A percentile compares a stretch with the other conserved stretches of the same genome.
Evolutionary conservation across 2,888 invertebrate genomes (phyloP).

Genomic region (Axea sp.): DNA sequence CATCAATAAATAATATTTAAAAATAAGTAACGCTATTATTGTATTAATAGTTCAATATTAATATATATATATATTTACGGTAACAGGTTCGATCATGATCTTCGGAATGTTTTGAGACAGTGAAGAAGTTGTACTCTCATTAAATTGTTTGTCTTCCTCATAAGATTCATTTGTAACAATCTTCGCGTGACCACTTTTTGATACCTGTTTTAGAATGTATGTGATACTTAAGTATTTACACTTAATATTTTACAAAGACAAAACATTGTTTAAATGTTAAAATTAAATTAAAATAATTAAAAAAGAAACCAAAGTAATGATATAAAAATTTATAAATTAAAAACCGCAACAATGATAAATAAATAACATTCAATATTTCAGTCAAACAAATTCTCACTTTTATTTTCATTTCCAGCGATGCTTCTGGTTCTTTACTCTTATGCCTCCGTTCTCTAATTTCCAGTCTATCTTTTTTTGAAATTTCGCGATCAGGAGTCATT

Average conservation of each 20-base stretch:
- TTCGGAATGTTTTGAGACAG: slow-evolving; percentile 65
- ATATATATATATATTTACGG: slow-evolving; percentile 35
- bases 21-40: too few relatives aligned
- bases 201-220: slow-evolving; percentile 64
- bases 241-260: too few relatives aligned
- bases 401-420: slow-evolving; percentile 73
- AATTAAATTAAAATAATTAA: too few relatives aligned
- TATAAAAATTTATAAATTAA: too few relatives aligned
- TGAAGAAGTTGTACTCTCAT: not conserved
- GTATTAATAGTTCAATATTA: too few relatives aligned
- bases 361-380: too few relatives aligned
- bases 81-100: slow-evolving; percentile 72
- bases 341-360: too few relatives aligned
- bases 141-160: slow-evolving; percentile 61
- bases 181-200: slow-evolving; percentile 75
- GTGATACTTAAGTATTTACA: not conserved
- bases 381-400: slow-evolving; percentile 60
- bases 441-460: slow-evolving; percentile 68
- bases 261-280: too few relatives aligned
- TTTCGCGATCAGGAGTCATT: slow-evolving; percentile 37
- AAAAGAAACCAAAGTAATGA: too few relatives aligned
- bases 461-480: slow-evolving; percentile 39
- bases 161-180: slow-evolving; percentile 72
- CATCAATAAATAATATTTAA: too few relatives aligned
- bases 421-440: slow-evolving; percentile 65